A percentile compares a stretch with the other conserved stretches of the same genome.
Conservation (phyloP, 2,888 invertebrate species). For the Caenorhabditis uteleia region DNA sequence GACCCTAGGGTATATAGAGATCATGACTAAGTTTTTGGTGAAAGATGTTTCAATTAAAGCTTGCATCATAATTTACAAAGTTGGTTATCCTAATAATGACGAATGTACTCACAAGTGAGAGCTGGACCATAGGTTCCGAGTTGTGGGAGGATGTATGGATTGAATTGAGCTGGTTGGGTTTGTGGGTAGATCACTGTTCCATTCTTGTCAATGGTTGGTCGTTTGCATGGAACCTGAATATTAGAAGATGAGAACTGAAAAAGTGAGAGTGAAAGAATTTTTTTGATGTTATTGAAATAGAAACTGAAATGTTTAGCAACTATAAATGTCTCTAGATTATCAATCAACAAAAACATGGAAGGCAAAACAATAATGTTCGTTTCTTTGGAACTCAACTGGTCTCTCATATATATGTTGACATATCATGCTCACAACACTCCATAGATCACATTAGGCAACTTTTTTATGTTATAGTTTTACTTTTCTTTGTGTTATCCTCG, state of each 20-base stretch:
- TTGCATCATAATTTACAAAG: no score
- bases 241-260: background rate
- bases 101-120: slow-evolving; percentile 59
- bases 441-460: slow-evolving; percentile 3
- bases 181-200: slow-evolving; percentile 47
- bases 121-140: slow-evolving; percentile 56
- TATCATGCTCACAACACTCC: slow-evolving; percentile 23
- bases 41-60: slow-evolving; percentile 1
- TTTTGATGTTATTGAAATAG: no score
- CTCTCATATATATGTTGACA: no score
- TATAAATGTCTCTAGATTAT: no score
- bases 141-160: slow-evolving; percentile 50
- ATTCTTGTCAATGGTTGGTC: slow-evolving; percentile 57
- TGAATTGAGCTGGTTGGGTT: slow-evolving; percentile 44
- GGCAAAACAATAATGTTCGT: no score
- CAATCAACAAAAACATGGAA: no score
- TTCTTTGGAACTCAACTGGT: no score
- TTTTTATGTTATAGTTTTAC: background rate
- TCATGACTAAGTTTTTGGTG: background rate
- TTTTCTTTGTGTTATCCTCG: no score
- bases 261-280: no score
- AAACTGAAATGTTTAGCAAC: no score
- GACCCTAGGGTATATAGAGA: background rate
- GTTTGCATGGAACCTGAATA: slow-evolving; percentile 56
- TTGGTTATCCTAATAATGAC: no score